Evolutionary conservation across 2,113 vertebrate species (phyloP).

Genomic region (Mus spicilegus): DNA sequence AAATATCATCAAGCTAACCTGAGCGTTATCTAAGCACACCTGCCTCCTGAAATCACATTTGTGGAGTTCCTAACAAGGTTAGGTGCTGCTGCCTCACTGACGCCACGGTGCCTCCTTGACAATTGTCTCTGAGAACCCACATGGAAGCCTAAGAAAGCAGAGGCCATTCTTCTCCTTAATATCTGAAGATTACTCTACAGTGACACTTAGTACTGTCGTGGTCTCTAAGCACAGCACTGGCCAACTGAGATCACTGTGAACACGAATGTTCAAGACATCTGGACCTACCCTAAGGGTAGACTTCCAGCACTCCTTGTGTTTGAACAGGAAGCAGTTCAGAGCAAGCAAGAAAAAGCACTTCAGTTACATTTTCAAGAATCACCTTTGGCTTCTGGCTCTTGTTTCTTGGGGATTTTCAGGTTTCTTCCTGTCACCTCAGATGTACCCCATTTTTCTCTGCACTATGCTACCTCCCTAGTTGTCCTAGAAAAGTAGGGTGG

Average conservation of each 20-base stretch:
- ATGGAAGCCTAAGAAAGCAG: neutral
- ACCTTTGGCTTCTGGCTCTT: neutral
- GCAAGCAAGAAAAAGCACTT: neutral
- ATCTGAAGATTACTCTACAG: neutral
- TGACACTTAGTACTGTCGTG: neutral
- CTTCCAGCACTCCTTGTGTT: neutral
- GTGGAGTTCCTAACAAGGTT: neutral
- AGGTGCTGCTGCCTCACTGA: neutral
- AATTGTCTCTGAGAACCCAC: neutral
- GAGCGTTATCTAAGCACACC: neutral
- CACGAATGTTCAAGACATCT: neutral
- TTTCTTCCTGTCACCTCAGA: neutral
- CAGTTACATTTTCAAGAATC: neutral
- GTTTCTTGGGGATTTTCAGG: neutral
- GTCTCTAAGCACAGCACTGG: neutral
- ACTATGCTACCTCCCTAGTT: no score
- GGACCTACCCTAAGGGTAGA: neutral
- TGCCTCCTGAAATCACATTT: neutral
- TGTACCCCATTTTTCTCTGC: neutral
- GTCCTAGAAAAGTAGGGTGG: neutral
- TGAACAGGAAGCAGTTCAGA: neutral
- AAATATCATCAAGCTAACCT: neutral
- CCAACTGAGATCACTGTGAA: constrained; percentile 3
- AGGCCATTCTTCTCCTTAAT: neutral
- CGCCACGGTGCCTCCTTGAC: neutral